Evolutionary conservation across 2,113 vertebrate genomes (phyloP).

Genomic region (Silurus glanis): DNA sequence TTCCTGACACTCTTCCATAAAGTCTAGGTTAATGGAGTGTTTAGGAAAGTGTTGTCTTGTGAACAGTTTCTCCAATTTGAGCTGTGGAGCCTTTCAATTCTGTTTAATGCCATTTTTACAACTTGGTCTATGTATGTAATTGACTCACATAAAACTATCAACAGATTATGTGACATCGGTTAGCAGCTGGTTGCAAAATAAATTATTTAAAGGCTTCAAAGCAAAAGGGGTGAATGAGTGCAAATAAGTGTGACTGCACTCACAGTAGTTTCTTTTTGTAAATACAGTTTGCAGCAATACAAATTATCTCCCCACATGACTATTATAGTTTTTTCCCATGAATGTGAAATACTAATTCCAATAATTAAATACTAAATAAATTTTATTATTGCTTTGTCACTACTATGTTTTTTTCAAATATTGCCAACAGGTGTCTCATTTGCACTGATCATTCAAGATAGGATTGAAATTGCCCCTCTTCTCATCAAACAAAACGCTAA

Average conservation of each 20-base stretch:
- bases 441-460: neutral
- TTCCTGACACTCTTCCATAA: too few species aligned
- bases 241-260: neutral
- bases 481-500: neutral
- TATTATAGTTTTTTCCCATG: neutral
- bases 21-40: too few species aligned
- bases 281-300: neutral
- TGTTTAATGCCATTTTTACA: neutral
- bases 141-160: neutral
- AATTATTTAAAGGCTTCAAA: neutral
- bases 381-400: neutral
- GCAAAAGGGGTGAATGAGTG: neutral
- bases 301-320: neutral
- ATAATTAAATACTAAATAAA: too few species aligned
- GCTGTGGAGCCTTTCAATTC: too few species aligned
- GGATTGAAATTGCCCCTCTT: neutral
- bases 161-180: too few species aligned
- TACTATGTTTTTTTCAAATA: neutral
- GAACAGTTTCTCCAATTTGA: too few species aligned
- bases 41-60: too few species aligned
- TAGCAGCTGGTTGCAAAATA: neutral
- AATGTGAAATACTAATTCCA: neutral
- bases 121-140: too few species aligned
- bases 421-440: conserved; percentile 14
- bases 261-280: neutral